These are phyloP conservation scores for Trachythela sp. DNA, from an alignment of 64 coral and sea anemone genomes.

Conservation along the genomic window DNA sequence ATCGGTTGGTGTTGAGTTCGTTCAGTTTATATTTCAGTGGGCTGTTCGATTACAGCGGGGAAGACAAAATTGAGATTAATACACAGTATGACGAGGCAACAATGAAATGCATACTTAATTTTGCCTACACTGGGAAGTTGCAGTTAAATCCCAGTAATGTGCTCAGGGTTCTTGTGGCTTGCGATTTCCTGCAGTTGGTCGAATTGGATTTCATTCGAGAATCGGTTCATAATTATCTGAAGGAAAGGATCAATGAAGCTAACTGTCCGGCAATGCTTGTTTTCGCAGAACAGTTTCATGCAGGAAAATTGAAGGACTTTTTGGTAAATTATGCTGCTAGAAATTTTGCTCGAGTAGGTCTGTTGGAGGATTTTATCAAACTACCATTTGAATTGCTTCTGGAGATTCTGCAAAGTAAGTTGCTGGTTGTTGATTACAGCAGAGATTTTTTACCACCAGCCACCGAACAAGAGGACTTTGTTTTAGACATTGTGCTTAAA, in stretches of 20 bases:
- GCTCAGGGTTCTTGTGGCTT: constrained; percentile 51
- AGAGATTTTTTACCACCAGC: constrained; percentile 51
- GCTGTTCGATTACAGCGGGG: constrained; percentile 43
- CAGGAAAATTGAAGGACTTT: constrained; percentile 38
- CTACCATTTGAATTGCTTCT: constrained; percentile 38
- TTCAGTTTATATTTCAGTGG: constrained; percentile 72
- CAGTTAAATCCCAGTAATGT: constrained; percentile 62
- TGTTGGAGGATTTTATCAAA: constrained; percentile 43
- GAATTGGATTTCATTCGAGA: constrained; percentile 54
- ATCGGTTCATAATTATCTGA: constrained; percentile 60
- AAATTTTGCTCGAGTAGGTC: constrained; percentile 48
- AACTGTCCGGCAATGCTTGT: constrained; percentile 41
- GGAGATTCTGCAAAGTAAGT: constrained; percentile 49
- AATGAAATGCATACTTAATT: constrained; percentile 59
- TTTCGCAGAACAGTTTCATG: constrained; percentile 48
- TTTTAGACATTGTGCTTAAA: constrained; percentile 49
- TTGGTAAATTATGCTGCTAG: constrained; percentile 39
- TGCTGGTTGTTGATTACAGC: constrained; percentile 35
- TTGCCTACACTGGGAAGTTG: constrained; percentile 75
- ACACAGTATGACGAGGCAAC: constrained; percentile 13
- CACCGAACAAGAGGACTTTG: constrained; percentile 55
- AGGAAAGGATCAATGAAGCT: constrained; percentile 29
- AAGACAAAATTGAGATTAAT: constrained; percentile 59
- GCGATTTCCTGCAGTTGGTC: constrained; percentile 56
- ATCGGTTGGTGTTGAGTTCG: constrained; percentile 57